Base-by-base conservation (phyloP, 1,140 invertebrate species). In the Hylaeus volcanicus region DNA sequence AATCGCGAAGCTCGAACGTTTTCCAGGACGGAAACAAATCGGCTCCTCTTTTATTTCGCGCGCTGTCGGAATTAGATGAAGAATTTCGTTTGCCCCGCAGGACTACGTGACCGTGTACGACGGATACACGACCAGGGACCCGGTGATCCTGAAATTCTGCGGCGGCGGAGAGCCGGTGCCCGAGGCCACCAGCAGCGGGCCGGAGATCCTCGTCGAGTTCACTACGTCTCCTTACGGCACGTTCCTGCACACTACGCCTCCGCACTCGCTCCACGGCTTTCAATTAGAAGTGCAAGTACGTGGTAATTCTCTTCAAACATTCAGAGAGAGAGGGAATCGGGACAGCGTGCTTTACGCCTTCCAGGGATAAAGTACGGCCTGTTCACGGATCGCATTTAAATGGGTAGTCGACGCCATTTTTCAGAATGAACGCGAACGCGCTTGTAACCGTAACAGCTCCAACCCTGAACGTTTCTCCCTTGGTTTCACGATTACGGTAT, bases 31-130 rank as follows among this genome's bases (percentile, higher is more conserved):
- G 4, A 6, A 48, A 26, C 26, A 26, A 26, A 26, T 26, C 26
- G 26, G 45, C 8, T 48, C 8, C 9, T 56, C 5, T 41, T 9
- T 71, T 5, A 1, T 12, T 2, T 3, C 8, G 15, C 37, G 37
- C 6, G 39, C 0, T 14, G 41, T 43, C 3, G 37, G 37, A 14
- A 74, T 39, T 53, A 53, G 37, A 58, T 60, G 39, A 41, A 14
- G 39, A 39, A 64, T 61, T 84, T 43, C 8, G 45, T 3, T 51
- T 80, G 60, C 53, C 53, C 81, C 73, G 60, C 94, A 97, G 92
- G 97, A 98, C 92, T 97, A 97, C 92, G 96, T 98, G 73, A 97
- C 97, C 5, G 96, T 98, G 53, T 98, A 98, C 93, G 97, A 98
- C 89, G 97, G 98, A 56, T 97, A 97, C 88, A 98, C 97, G 72